Evolutionary conservation across 1,140 invertebrate species (phyloP), one percentile per base, ranked within the genome.

Genomic region (Battus philenor): DNA sequence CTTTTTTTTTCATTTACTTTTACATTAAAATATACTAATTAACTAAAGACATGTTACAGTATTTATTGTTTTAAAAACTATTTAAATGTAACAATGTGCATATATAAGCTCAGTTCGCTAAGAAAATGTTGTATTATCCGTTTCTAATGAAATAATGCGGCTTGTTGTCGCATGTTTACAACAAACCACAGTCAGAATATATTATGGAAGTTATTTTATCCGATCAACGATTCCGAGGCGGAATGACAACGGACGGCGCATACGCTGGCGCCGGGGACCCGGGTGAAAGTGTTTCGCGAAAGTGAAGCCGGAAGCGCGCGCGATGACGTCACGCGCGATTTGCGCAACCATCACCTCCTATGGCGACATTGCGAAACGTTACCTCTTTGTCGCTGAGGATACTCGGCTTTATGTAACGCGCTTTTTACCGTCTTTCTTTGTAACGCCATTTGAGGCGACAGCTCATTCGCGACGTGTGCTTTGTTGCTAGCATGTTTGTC

Each of bases 251-350:
- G 51, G 51, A 30, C 45, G 44, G 50, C 51, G 57, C 54, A 53
- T 54, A 57, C 61, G 49, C 30, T 22, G 51, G 51, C 56, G 52
- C 48, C 47, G 56, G 61, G 46, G 50, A 50, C 47, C 34, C 53
- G 53, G 68, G 79, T 79, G 79, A 83, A 81, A 83, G 77, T 81
- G 73, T 74, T 59, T 68, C 67, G 79, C 76, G 79, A 83, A 83
- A 83, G 79, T 71, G 75, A 81, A 79, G 71, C 72, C 78, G 78
- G 78, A 79, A 82, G 67, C 59, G 61, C 67, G 49, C 48, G 51
- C 54, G 58, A 55, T 81, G 77, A 81, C 77, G 79, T 79, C 76
- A 83, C 54, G 47, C 15, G 43, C 57, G 55, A 63, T 74, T 81
- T 83, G 79, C 75, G 79, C 74, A 83, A 83, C 49, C 59, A 6